Percentiles rank a stretch among this genome's conserved stretches.
Evolutionary conservation across 1,140 invertebrate genomes (phyloP).

Genomic region (Odontomachus brunneus): DNA sequence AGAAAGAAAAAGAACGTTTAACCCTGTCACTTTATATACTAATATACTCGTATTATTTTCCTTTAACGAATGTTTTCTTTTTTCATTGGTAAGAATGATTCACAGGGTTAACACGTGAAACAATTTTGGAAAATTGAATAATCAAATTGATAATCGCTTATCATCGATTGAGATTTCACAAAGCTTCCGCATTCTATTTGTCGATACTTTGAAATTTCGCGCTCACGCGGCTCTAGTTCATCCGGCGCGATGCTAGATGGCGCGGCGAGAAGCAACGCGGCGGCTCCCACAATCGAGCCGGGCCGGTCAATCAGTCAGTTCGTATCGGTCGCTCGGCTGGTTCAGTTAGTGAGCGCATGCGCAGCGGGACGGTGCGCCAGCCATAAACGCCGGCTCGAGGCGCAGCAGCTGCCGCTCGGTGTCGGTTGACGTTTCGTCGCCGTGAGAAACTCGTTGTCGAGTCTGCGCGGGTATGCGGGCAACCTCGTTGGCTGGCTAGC

Average conservation of each 20-base stretch:
- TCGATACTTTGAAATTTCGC: too few relatives aligned
- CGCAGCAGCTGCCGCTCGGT: conserved; percentile 16
- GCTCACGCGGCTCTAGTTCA: not conserved
- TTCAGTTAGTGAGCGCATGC: not conserved
- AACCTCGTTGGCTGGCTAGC: conserved; percentile 51
- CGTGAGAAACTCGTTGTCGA: conserved; percentile 49
- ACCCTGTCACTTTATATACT: too few relatives aligned
- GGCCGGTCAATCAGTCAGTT: conserved; percentile 48
- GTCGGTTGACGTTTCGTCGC: conserved; percentile 56
- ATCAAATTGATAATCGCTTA: too few relatives aligned
- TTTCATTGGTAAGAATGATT: too few relatives aligned
- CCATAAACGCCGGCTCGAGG: not conserved
- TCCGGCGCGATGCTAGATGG: conserved; percentile 5
- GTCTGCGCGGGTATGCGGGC: conserved; percentile 62
- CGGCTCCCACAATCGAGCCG: not conserved
- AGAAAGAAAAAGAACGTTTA: too few relatives aligned
- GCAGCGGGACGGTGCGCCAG: not conserved
- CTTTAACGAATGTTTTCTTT: too few relatives aligned
- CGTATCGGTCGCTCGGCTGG: conserved; percentile 41
- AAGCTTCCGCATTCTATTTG: too few relatives aligned
- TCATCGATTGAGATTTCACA: too few relatives aligned
- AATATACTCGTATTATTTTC: too few relatives aligned
- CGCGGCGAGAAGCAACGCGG: not conserved
- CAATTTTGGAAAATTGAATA: too few relatives aligned
- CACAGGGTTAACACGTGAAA: too few relatives aligned